Percentiles rank a stretch among this genome's conserved stretches.
Conservation (phyloP, 2,888 invertebrate genomes). For the Gymnoscelis rufifasciata region DNA sequence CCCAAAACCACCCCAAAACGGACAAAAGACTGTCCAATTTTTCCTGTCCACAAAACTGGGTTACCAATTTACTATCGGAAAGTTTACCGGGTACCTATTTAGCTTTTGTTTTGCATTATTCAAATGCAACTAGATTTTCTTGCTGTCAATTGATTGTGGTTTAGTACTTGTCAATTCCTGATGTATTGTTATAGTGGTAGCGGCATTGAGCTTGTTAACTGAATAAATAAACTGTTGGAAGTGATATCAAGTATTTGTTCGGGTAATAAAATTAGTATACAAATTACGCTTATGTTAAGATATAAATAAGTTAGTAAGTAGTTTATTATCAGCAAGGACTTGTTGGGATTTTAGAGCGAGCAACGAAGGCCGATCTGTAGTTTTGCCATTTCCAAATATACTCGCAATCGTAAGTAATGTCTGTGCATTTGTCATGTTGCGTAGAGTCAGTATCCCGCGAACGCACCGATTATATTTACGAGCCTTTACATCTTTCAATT, state of each 20-base stretch:
- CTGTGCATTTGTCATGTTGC: constrained; percentile 20
- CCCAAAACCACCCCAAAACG: constrained; percentile 21
- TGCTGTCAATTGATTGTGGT: too few species aligned
- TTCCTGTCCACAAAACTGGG: constrained; percentile 36
- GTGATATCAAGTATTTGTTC: too few species aligned
- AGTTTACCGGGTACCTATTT: constrained; percentile 30
- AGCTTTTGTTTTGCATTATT: neutral
- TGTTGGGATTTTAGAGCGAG: constrained; percentile 25
- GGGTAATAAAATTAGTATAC: too few species aligned
- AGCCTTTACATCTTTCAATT: constrained; percentile 10
- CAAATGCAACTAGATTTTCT: too few species aligned
- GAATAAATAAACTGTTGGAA: neutral
- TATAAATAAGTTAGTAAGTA: too few species aligned
- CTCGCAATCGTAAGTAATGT: too few species aligned
- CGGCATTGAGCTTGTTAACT: neutral
- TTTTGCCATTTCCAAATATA: constrained; percentile 22
- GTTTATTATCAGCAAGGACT: neutral
- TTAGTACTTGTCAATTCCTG: too few species aligned
- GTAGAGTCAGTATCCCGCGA: constrained; percentile 7
- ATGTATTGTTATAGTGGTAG: neutral
- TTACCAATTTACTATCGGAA: constrained; percentile 26
- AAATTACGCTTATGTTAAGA: too few species aligned
- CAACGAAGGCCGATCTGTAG: constrained; percentile 19
- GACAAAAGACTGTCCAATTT: constrained; percentile 29
- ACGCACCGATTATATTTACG: constrained; percentile 10